Conservation (phyloP, 1,140 invertebrate genomes). For the Chironomus striatipennis region DNA sequence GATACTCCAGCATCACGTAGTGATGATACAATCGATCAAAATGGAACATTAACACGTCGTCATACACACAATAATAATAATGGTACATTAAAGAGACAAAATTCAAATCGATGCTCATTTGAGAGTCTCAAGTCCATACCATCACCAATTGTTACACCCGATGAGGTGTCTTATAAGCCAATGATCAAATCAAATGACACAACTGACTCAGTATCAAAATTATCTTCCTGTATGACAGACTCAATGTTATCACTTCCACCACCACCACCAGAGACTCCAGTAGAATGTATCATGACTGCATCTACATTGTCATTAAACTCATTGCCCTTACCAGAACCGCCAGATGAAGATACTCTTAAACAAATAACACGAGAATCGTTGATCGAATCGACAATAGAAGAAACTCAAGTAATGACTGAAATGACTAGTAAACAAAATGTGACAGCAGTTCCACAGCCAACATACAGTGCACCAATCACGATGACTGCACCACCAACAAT, state of each 20-base stretch:
- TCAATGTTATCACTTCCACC: slow-evolving; percentile 47
- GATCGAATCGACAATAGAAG: slow-evolving; percentile 38
- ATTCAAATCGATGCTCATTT: slow-evolving; percentile 32
- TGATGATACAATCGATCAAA: slow-evolving; percentile 36
- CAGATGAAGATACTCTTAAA: slow-evolving; percentile 47
- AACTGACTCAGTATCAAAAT: slow-evolving; percentile 15
- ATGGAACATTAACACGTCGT: slow-evolving; percentile 47
- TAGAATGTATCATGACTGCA: slow-evolving; percentile 49
- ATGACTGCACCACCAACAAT: slow-evolving; percentile 56
- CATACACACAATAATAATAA: slow-evolving; percentile 51
- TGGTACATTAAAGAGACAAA: slow-evolving; percentile 49
- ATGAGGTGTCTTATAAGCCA: slow-evolving; percentile 33
- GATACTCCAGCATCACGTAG: slow-evolving; percentile 46
- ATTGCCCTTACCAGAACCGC: slow-evolving; percentile 66
- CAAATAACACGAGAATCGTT: slow-evolving; percentile 25
- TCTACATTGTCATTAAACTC: slow-evolving; percentile 67
- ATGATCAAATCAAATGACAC: neutral
- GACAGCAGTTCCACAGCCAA: neutral
- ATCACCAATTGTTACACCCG: slow-evolving; percentile 36
- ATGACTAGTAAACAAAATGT: slow-evolving; percentile 37
- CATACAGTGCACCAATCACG: slow-evolving; percentile 44
- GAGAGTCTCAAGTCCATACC: slow-evolving; percentile 36
- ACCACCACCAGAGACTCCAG: slow-evolving; percentile 45
- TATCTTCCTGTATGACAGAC: slow-evolving; percentile 39
- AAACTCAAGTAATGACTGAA: slow-evolving; percentile 51